A percentile compares a stretch with the other conserved stretches of the same genome.
Evolutionary conservation across 2,797 vertebrate genomes (phyloP).

Genomic region (Pseudochirops corinnae): DNA sequence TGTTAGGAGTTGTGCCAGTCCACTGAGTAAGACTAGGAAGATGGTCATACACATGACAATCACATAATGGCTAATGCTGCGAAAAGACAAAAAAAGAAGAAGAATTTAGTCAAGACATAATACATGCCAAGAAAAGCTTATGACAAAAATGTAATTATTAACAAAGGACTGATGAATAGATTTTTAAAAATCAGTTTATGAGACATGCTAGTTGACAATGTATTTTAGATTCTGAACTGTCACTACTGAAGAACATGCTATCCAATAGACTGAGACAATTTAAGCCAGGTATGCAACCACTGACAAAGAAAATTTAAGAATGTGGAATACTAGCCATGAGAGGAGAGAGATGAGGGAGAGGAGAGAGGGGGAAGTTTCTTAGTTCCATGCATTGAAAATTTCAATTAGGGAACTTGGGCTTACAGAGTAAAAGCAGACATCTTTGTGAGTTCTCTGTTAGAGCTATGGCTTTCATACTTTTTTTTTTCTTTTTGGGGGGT

Average conservation of each 20-base stretch:
- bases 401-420: constrained; percentile 13
- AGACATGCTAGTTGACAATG: background rate
- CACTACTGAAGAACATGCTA: background rate
- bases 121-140: background rate
- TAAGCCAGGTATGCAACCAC: background rate
- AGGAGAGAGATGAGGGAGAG: background rate
- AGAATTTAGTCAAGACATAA: background rate
- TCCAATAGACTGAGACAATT: background rate
- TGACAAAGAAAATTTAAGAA: constrained; percentile 32
- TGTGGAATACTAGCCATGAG: background rate
- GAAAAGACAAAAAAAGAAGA: constrained; percentile 35
- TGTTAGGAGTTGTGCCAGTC: constrained; percentile 93
- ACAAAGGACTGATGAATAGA: background rate
- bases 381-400: background rate
- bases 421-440: background rate
- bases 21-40: constrained; percentile 95
- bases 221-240: background rate
- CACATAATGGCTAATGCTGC: constrained; percentile 97
- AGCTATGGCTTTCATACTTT: background rate
- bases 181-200: background rate
- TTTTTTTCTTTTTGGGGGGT: background rate
- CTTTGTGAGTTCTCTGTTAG: background rate
- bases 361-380: background rate
- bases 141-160: background rate
- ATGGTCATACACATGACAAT: constrained; percentile 98